Base-by-base conservation (phyloP, 1,140 invertebrate species). In the Pantala flavescens region DNA sequence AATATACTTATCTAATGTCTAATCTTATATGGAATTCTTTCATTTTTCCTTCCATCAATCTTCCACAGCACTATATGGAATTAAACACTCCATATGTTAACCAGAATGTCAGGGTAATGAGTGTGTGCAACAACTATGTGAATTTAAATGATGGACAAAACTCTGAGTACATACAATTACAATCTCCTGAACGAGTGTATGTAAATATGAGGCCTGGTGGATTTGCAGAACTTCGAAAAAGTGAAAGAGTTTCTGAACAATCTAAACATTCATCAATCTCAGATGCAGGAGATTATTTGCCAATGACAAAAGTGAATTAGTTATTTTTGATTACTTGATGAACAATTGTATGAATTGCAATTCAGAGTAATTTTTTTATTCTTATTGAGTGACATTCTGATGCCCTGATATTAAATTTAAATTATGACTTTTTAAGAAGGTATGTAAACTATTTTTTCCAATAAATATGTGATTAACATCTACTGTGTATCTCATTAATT, bases 251-350 rank as follows among this genome's bases (percentile, higher is more conserved):
- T 14, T 21, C 5, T 63, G 49, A 63, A 63, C 16, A 63, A 36
- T 36, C 28, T 9, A 63, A 63, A 14, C 49, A 19, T 16, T 63
- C 16, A 63, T 19, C 16, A 63, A 7, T 3, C 14, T 63, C 14
- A 63, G 14, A 63, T 63, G 49, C 49, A 63, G n/a, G 49, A 63
- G 49, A 63, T 21, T 63, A 63, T 63, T 63, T 63, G 49, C 49
- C 49, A 14, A 63, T 63, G 49, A 63, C 49, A 63, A 63, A 63
- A 63, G 28, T 36, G 28, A 36, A 36, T 36, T 36, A 36, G 28
- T 36, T 36, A 36, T 9, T 5, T 36, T 9, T 36, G 3, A 36
- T 36, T 36, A n/a, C 28, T 36, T 36, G 28, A 36, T 36, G 28
- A 36, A 36, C 2, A 36, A 36, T 36, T 36, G 9, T 9, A 5